Evolutionary conservation across 2,113 vertebrate species (phyloP).

Genomic region (Silurus glanis): DNA sequence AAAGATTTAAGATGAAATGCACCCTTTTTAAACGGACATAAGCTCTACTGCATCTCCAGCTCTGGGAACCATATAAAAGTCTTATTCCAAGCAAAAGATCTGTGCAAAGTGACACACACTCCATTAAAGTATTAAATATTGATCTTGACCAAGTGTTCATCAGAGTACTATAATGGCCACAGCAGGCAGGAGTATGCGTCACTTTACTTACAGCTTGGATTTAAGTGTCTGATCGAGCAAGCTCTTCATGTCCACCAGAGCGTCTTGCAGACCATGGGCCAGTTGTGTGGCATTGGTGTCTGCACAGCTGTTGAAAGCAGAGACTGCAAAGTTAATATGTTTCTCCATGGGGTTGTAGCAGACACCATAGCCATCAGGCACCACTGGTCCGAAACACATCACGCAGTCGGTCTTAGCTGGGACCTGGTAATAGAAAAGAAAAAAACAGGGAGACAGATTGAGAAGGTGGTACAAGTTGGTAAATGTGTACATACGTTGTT

Average conservation of each 20-base stretch:
- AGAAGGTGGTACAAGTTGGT: neutral
- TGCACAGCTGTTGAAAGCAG: conserved; percentile 86
- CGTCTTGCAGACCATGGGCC: conserved; percentile 76
- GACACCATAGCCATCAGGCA: conserved; percentile 89
- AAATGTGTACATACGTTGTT: neutral
- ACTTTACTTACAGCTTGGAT: conserved; percentile 82
- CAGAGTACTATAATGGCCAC: neutral
- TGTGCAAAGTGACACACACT: neutral
- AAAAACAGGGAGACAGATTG: neutral
- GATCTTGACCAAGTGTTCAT: neutral
- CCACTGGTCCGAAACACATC: conserved; percentile 94
- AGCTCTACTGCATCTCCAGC: neutral
- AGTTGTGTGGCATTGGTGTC: conserved; percentile 80
- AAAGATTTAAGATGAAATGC: neutral
- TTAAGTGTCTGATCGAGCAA: conserved; percentile 80
- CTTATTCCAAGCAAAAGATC: neutral
- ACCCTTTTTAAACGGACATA: neutral
- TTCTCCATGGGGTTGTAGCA: conserved; percentile 94
- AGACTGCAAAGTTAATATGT: conserved; percentile 90
- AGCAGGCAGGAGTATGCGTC: neutral
- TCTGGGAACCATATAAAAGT: neutral
- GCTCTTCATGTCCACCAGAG: conserved; percentile 83
- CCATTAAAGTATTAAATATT: neutral
- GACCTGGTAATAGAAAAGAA: conserved; percentile 74
- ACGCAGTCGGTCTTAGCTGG: conserved; percentile 91